Base-by-base conservation (phyloP, 2,888 invertebrate species). In the Antheraea yamamai region DNA sequence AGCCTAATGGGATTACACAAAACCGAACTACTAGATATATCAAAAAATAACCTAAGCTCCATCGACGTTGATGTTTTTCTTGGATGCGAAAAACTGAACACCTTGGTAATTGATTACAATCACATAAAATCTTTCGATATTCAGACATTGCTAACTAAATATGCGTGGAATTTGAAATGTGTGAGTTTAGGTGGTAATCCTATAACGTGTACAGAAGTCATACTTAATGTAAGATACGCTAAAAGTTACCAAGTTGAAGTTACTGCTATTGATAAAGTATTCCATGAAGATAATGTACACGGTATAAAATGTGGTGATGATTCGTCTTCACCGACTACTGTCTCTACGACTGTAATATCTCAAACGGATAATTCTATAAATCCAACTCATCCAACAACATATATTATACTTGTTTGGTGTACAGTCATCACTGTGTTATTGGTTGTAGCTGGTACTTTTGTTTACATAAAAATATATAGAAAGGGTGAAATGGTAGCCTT, bases 131-230 rank as follows among this genome's bases (percentile, higher is more conserved):
- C 83, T n/a, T 80, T 94, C 39, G 89, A 94, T 76, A 74, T 76
- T 39, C 72, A 74, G 52, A 52, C 35, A 55, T 68, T 76, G n/a
- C 55, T 47, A 35, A 26, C 52, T 16, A 64, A 74, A 10, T 76
- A 74, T 72, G 16, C 68, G 8, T 66, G 64, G 73, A 89, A 88
- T 75, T 79, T 94, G 64, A 86, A 79, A 52, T 83, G 81, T 39
- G 75, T 94, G 64, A 94, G 94, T 80, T 80, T 94, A 70, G 94
- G 94, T 4, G 93, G 93, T 12, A 94, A 94, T 81, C 91, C 90
- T 18, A 84, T 94, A 73, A 84, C 88, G 16, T 94, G 94, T 80
- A 89, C 87, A 77, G 92, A 93, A 81, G 89, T 94, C 55, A 88
- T 93, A 47, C 82, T 84, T 39, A 87, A 84, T 79, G 83, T 89